Conservation (phyloP, 2,113 vertebrate genomes). For the Diphyllodes magnificus region DNA sequence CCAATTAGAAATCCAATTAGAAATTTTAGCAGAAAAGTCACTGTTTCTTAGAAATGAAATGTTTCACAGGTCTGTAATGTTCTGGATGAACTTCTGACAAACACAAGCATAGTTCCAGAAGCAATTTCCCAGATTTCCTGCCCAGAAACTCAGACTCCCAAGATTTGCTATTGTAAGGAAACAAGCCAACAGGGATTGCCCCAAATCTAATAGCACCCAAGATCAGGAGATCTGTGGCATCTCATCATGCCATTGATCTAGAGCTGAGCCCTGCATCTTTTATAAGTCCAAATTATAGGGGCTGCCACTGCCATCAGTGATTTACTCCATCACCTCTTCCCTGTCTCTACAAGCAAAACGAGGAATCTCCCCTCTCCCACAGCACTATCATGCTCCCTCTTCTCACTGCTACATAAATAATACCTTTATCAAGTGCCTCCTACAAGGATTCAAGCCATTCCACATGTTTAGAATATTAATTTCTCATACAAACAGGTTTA, state of each 20-base stretch:
- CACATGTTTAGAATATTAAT: not conserved
- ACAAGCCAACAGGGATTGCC: fast-evolving
- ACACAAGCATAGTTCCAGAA: not conserved
- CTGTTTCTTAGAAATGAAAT: not conserved
- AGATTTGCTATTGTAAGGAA: not conserved
- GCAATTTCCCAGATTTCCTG: not conserved
- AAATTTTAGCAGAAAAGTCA: not conserved
- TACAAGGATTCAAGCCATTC: not conserved
- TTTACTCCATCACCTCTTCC: not conserved
- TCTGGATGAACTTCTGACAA: not conserved
- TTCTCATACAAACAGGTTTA: not conserved
- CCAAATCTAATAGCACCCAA: not conserved
- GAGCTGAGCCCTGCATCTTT: not conserved
- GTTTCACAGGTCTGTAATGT: not conserved
- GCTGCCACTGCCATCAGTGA: not conserved
- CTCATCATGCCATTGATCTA: not conserved
- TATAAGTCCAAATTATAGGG: not conserved
- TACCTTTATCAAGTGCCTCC: not conserved
- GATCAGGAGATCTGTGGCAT: not conserved
- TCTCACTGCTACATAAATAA: not conserved
- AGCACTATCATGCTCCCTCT: fast-evolving
- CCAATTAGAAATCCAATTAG: not conserved
- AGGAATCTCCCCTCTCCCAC: not conserved
- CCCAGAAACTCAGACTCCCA: not conserved
- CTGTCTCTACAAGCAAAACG: fast-evolving